phyloP scores from a whole-genome alignment of 2,888 invertebrate species.

The Folsomia manolachei region DNA sequence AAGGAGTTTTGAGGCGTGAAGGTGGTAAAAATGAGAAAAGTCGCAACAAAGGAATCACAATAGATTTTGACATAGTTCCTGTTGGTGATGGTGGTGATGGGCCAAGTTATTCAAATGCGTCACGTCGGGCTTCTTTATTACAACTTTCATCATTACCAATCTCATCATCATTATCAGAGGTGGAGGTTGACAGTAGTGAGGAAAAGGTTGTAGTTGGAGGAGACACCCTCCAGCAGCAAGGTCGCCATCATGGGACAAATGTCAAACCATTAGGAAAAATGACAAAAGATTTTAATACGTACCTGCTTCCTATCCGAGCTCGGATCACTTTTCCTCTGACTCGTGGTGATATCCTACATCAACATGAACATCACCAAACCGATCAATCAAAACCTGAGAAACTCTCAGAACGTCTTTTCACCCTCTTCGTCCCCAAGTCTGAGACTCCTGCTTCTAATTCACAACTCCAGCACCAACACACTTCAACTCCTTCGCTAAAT shows the following conservation, averaged over 20 bases:
- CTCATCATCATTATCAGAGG: conserved; percentile 7
- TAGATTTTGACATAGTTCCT: conserved; percentile 41
- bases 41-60: conserved; percentile 36
- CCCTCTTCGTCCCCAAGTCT: background rate
- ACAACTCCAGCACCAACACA: no score
- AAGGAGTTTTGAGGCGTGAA: conserved; percentile 29
- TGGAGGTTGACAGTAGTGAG: no score
- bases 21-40: background rate
- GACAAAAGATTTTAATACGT: conserved; percentile 28
- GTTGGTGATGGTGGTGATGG: no score
- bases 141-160: conserved; percentile 17
- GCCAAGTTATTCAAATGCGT: conserved; percentile 23
- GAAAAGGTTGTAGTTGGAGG: background rate
- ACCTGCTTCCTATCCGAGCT: conserved; percentile 30
- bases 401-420: conserved; percentile 3
- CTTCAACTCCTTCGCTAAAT: no score
- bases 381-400: conserved; percentile 3
- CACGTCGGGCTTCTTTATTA: conserved; percentile 20
- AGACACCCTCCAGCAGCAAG: conserved; percentile 12
- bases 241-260: conserved; percentile 20
- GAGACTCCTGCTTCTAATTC: no score
- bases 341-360: background rate
- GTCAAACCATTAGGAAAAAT: conserved; percentile 24
- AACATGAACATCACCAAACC: background rate
- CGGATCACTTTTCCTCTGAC: conserved; percentile 3